Evolutionary conservation across 2,888 invertebrate species (phyloP), one percentile per base, ranked within the genome.

Genomic region (Aelia acuminata): DNA sequence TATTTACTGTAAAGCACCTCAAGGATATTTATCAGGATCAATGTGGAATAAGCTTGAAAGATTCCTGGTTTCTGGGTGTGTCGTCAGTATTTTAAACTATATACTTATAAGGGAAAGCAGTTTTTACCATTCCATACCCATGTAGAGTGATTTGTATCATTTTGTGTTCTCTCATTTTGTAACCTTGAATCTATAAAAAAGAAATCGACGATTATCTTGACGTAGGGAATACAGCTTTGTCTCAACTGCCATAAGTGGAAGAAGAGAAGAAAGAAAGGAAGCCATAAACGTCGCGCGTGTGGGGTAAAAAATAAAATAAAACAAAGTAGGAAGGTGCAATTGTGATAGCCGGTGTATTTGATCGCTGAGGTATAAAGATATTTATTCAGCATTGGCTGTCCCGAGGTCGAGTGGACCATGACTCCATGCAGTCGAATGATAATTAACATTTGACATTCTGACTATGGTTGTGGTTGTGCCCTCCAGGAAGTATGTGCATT

Each of bases 361-460:
- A 80, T 80, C n/a, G 43, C 13, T 4, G 11, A 11, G n/a, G n/a
- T 22, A 43, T 11, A 13, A 43, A 22, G 11, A 13, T 80, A n/a
- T 80, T 80, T 80, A 80, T 80, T n/a, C n/a, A 80, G 8, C 10
- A n/a, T 11, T 35, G 1, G 22, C 22, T 3, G n/a, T 3, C n/a
- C n/a, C 80, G n/a, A 80, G 80, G 80, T 22, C 80, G 43, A 80
- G 43, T 80, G 80, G 13, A 47, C 22, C 80, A 80, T 80, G 80
- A 80, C n/a, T 80, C 80, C 39, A 3, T 11, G 13, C 3, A 11
- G n/a, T 80, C 13, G 39, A 15, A 47, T n/a, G 13, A 43, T 80
- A 80, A 80, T 80, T 80, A 80, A 43, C 80, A 43, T 80, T 43
- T 80, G 80, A 80, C 80, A 80, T 80, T 80, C 80, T n/a, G 39